phyloP scores from a whole-genome alignment of 2,797 vertebrate species.

The Toxotes lorentzi region DNA sequence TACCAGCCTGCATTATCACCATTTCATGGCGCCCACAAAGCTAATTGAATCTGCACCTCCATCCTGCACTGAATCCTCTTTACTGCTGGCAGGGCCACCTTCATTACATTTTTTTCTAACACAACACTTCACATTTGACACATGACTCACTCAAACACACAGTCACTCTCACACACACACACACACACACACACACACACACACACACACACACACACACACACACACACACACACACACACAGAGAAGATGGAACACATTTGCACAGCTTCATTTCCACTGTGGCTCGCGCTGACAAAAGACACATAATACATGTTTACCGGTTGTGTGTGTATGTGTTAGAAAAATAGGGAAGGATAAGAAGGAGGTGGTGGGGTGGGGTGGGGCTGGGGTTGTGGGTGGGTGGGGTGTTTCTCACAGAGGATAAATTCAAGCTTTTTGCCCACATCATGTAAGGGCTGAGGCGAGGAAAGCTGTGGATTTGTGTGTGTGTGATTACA shows the following conservation, averaged over 20 bases:
- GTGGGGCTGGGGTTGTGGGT: too few species aligned
- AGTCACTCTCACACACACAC: slow-evolving; percentile 20
- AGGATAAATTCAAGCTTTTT: slow-evolving; percentile 51
- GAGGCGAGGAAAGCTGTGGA: slow-evolving; percentile 16
- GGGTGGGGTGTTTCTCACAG: background rate
- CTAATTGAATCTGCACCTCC: slow-evolving; percentile 72
- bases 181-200: slow-evolving; percentile 11
- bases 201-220: slow-evolving; percentile 3
- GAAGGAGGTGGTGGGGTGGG: background rate
- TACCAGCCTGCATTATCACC: slow-evolving; percentile 65
- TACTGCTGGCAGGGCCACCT: slow-evolving; percentile 60
- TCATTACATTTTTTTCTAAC: slow-evolving; percentile 50
- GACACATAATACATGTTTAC: slow-evolving; percentile 42
- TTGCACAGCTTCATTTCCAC: slow-evolving; percentile 49
- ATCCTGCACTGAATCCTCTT: slow-evolving; percentile 65
- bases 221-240: slow-evolving; percentile 15
- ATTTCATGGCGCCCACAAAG: slow-evolving; percentile 66
- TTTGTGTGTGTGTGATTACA: slow-evolving; percentile 27
- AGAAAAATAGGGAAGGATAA: slow-evolving; percentile 5
- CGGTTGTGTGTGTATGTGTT: background rate
- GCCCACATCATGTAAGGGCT: slow-evolving; percentile 37
- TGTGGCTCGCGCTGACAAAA: slow-evolving; percentile 41
- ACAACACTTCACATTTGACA: slow-evolving; percentile 66
- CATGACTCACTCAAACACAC: slow-evolving; percentile 46
- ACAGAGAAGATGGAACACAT: slow-evolving; percentile 20